phyloP scores from a whole-genome alignment of 2,888 invertebrate genomes.

The Xestia sexstrigata region DNA sequence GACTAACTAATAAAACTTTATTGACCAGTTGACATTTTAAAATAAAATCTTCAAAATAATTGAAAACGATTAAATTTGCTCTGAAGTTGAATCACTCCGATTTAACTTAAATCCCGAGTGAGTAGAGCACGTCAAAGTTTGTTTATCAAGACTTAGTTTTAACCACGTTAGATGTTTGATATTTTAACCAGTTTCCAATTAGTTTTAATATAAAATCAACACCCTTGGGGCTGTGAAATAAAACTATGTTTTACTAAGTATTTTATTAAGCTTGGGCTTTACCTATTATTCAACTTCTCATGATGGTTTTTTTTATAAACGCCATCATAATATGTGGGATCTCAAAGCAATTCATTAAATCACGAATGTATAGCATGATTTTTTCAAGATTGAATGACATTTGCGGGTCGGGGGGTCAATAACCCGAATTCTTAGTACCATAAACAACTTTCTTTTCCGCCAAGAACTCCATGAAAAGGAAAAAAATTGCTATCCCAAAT shows the following conservation, averaged over 20 bases:
- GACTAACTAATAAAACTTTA: constrained; percentile 1
- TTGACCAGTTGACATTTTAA: constrained; percentile 12
- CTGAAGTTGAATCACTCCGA: constrained; percentile 20
- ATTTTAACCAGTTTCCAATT: constrained; percentile 27
- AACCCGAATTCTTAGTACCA: neutral
- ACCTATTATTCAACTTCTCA: neutral
- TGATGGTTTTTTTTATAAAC: neutral
- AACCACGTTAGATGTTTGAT: constrained; percentile 25
- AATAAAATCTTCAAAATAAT: constrained; percentile 25
- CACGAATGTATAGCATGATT: neutral
- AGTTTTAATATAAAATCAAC: constrained; percentile 31
- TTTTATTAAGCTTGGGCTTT: neutral
- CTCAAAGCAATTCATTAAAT: neutral
- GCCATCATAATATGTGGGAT: neutral
- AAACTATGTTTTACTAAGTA: neutral
- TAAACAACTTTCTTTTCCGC: neutral
- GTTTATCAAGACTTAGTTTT: constrained; percentile 28
- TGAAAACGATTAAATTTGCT: constrained; percentile 31
- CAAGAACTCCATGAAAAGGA: neutral
- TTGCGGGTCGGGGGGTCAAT: too few relatives aligned
- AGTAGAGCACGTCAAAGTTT: constrained; percentile 33
- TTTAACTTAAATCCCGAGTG: constrained; percentile 41
- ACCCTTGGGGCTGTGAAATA: neutral
- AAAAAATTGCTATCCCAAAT: constrained; percentile 32
- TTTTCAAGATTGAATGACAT: neutral